phyloP scores from a whole-genome alignment of 2,113 vertebrate species.

The Microcebus tavaratra region DNA sequence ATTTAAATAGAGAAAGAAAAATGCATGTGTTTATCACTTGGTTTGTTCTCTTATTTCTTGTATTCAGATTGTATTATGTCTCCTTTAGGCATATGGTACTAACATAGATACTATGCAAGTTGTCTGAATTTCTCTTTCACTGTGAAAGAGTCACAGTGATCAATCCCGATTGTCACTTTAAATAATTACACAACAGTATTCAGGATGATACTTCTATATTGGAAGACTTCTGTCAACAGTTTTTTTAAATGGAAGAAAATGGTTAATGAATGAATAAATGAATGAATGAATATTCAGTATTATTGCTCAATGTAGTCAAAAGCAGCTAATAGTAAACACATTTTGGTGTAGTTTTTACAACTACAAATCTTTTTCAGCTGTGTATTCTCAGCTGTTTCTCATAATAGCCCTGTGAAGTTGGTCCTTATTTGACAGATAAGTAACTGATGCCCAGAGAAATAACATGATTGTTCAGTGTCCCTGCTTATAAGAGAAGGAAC shows the following conservation, averaged over 20 bases:
- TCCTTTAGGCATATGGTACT: background rate
- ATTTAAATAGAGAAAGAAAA: constrained; percentile 44
- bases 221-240: background rate
- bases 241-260: background rate
- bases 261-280: background rate
- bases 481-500: background rate
- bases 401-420: background rate
- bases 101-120: background rate
- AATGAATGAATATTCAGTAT: background rate
- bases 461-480: background rate
- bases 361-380: background rate
- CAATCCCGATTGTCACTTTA: background rate
- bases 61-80: background rate
- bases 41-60: background rate
- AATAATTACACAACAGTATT: background rate
- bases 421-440: background rate
- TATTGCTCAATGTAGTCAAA: background rate
- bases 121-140: constrained; percentile 14
- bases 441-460: background rate
- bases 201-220: background rate
- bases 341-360: background rate
- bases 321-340: background rate
- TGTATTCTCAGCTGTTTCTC: background rate
- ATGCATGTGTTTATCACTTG: background rate
- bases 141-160: background rate